Evolutionary conservation across 1,140 invertebrate genomes (phyloP).

Genomic region (Galleria mellonella): DNA sequence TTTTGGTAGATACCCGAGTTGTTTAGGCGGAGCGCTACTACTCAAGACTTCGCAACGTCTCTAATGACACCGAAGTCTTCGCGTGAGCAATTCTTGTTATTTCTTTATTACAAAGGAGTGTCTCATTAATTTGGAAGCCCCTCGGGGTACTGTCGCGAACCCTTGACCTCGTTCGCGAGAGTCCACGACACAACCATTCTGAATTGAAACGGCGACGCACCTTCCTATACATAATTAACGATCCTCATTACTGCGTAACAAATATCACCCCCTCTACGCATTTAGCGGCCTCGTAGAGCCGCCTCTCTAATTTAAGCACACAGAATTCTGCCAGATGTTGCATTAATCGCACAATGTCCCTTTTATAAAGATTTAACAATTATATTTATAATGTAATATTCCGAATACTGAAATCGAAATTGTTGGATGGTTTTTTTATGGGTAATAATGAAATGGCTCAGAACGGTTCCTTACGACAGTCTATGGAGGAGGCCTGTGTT

Average conservation of each 20-base stretch:
- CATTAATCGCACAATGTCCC: too few relatives aligned
- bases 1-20: slow-evolving; percentile 45
- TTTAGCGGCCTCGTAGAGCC: not conserved
- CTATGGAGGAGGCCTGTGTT: too few relatives aligned
- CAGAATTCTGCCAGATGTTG: too few relatives aligned
- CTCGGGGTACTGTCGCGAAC: slow-evolving; percentile 65
- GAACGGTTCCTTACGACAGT: too few relatives aligned
- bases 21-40: slow-evolving; percentile 46
- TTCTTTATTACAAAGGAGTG: slow-evolving; percentile 74
- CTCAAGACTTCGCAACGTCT: slow-evolving; percentile 54
- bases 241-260: slow-evolving; percentile 61
- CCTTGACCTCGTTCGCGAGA: slow-evolving; percentile 68
- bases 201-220: slow-evolving; percentile 58
- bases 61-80: slow-evolving; percentile 66
- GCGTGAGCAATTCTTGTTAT: slow-evolving; percentile 72
- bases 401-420: too few relatives aligned
- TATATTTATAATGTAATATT: too few relatives aligned
- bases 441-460: too few relatives aligned
- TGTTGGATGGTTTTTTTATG: too few relatives aligned
- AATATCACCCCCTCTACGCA: slow-evolving; percentile 19
- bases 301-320: too few relatives aligned
- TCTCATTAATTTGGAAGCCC: slow-evolving; percentile 73
- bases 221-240: slow-evolving; percentile 71
- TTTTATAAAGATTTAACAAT: too few relatives aligned
- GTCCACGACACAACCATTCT: slow-evolving; percentile 52